These are phyloP conservation scores for Tachystola acroxantha DNA, from an alignment of 2,888 invertebrate species.

Conservation along the genomic window DNA sequence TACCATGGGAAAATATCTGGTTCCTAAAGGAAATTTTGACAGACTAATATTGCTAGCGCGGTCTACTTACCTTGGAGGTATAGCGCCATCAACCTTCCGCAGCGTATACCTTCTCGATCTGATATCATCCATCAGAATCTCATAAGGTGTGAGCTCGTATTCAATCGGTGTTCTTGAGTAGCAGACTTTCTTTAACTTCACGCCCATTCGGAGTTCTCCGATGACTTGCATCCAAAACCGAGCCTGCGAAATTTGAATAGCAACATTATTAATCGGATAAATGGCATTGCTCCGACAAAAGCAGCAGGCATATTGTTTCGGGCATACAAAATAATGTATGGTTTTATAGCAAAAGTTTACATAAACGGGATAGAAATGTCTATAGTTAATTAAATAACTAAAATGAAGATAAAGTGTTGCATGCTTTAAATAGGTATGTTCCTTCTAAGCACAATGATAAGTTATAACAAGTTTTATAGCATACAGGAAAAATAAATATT, in stretches of 20 bases:
- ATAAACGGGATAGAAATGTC: too few relatives aligned
- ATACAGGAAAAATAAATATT: too few relatives aligned
- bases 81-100: constrained; percentile 90
- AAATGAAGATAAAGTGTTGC: too few relatives aligned
- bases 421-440: too few relatives aligned
- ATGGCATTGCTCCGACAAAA: constrained; percentile 33
- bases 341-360: constrained; percentile 9
- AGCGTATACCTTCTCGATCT: constrained; percentile 92
- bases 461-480: too few relatives aligned
- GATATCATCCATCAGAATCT: constrained; percentile 98
- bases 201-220: constrained; percentile 92
- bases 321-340: too few relatives aligned
- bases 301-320: constrained; percentile 30
- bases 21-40: too few relatives aligned
- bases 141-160: constrained; percentile 96
- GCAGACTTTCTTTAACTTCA: constrained; percentile 93
- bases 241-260: constrained; percentile 80
- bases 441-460: too few relatives aligned
- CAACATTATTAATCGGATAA: constrained; percentile 17
- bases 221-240: constrained; percentile 98
- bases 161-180: constrained; percentile 88
- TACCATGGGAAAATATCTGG: too few relatives aligned
- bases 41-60: too few relatives aligned
- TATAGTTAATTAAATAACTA: too few relatives aligned
- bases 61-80: constrained; percentile 76